Conservation (phyloP, 2,113 vertebrate species). For the Coregonus clupeaformis region DNA sequence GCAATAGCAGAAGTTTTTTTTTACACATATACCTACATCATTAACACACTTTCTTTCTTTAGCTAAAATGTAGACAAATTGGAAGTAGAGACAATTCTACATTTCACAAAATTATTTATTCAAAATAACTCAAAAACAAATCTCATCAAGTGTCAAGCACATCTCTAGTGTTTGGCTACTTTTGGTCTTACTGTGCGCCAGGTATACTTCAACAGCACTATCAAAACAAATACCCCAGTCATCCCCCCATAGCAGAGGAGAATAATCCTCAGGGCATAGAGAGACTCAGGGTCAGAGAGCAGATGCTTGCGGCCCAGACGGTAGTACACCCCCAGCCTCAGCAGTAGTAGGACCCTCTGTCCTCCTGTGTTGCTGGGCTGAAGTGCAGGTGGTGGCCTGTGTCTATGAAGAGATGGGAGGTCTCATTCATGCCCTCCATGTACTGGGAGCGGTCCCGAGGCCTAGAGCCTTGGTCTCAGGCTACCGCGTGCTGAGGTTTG, state of each 20-base stretch:
- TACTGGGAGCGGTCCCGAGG: constrained; percentile 76
- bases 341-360: constrained; percentile 81
- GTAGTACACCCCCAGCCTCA: constrained; percentile 75
- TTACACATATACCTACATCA: constrained; percentile 41
- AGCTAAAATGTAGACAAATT: too few relatives aligned
- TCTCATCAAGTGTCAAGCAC: too few relatives aligned
- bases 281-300: constrained; percentile 69
- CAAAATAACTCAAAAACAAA: too few relatives aligned
- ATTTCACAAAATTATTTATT: too few relatives aligned
- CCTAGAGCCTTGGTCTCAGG: constrained; percentile 80
- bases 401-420: constrained; percentile 80
- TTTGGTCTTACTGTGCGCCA: too few relatives aligned
- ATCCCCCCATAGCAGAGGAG: constrained; percentile 57
- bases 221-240: neutral
- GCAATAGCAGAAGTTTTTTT: too few relatives aligned
- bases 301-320: constrained; percentile 21
- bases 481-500: constrained; percentile 77
- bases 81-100: too few relatives aligned
- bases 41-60: too few relatives aligned
- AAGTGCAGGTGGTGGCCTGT: constrained; percentile 84
- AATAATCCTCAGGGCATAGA: constrained; percentile 49
- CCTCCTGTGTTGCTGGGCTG: constrained; percentile 52
- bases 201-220: neutral
- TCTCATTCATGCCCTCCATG: constrained; percentile 54
- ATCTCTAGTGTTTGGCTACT: too few relatives aligned